Percentiles rank a stretch among this genome's conserved stretches.
These are phyloP conservation scores for Atlantisia rogersi DNA, from an alignment of 2,113 vertebrate species.

Conservation along the genomic window DNA sequence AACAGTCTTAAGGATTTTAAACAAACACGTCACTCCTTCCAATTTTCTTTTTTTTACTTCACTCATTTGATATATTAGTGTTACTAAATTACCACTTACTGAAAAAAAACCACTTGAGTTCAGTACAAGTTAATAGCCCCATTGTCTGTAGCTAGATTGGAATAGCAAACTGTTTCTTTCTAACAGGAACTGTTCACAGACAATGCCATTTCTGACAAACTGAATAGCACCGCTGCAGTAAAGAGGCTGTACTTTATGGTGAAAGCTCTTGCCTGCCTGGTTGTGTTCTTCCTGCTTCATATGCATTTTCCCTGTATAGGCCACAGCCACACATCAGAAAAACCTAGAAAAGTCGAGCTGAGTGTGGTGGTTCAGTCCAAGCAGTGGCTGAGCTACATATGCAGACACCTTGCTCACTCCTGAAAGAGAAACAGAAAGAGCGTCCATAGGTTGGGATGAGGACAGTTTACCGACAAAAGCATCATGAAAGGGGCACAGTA, in stretches of 20 bases:
- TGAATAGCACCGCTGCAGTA: neutral
- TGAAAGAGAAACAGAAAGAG: too few relatives aligned
- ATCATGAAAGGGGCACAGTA: too few relatives aligned
- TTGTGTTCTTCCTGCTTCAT: neutral
- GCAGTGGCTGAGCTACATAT: too few relatives aligned
- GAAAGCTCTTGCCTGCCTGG: neutral
- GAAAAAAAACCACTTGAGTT: neutral
- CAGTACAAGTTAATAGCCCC: neutral
- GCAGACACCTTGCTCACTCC: too few relatives aligned
- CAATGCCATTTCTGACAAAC: neutral
- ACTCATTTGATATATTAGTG: neutral
- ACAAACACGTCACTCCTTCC: neutral
- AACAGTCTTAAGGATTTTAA: neutral
- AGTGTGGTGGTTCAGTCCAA: too few relatives aligned
- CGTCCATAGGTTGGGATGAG: too few relatives aligned
- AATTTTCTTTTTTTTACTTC: neutral
- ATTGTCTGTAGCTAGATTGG: neutral
- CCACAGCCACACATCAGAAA: neutral
- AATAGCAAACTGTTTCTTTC: neutral
- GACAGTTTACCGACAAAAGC: too few relatives aligned
- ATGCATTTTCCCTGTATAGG: neutral
- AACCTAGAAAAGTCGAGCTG: neutral
- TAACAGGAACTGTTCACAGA: neutral
- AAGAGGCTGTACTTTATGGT: neutral
- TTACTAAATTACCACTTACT: neutral